A percentile compares a stretch with the other conserved stretches of the same genome.
Conservation (phyloP, 2,113 vertebrate species). For the Tragelaphus imberbis region DNA sequence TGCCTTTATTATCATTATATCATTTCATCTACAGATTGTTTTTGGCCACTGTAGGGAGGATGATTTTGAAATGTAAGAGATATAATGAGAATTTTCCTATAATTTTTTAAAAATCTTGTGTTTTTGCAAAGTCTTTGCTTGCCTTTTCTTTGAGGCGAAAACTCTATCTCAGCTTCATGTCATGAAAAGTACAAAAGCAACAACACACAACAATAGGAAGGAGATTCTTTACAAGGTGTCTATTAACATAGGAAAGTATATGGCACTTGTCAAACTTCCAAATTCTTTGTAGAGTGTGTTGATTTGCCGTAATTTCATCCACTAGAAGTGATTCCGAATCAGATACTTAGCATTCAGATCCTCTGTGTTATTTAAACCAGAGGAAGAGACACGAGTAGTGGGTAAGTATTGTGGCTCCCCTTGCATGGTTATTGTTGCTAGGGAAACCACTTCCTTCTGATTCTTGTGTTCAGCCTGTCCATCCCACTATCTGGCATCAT, state of each 20-base stretch:
- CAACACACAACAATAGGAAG: not conserved
- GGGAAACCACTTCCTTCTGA: conserved; percentile 57
- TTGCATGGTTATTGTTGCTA: conserved; percentile 55
- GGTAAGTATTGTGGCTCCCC: conserved; percentile 46
- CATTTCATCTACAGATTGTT: not conserved
- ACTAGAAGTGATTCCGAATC: conserved; percentile 52
- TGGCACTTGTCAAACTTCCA: not conserved
- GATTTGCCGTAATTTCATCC: conserved; percentile 7
- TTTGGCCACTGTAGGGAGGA: not conserved
- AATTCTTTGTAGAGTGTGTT: not conserved
- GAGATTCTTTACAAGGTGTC: not conserved
- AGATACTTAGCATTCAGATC: conserved; percentile 45
- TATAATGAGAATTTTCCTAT: not conserved
- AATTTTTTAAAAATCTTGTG: not conserved
- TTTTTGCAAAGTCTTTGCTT: not conserved
- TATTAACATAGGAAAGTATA: not conserved
- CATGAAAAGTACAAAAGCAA: not conserved
- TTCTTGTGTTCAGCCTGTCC: conserved; percentile 28
- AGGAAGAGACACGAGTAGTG: not conserved
- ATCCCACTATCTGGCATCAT: conserved; percentile 33
- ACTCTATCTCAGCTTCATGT: not conserved
- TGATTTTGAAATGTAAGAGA: not conserved
- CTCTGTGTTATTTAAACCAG: conserved; percentile 32
- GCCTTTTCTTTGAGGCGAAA: not conserved
- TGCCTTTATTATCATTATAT: not conserved